A percentile compares a stretch with the other conserved stretches of the same genome.
Evolutionary conservation across 2,797 vertebrate genomes (phyloP).

Genomic region (Gallinago nigripennis): DNA sequence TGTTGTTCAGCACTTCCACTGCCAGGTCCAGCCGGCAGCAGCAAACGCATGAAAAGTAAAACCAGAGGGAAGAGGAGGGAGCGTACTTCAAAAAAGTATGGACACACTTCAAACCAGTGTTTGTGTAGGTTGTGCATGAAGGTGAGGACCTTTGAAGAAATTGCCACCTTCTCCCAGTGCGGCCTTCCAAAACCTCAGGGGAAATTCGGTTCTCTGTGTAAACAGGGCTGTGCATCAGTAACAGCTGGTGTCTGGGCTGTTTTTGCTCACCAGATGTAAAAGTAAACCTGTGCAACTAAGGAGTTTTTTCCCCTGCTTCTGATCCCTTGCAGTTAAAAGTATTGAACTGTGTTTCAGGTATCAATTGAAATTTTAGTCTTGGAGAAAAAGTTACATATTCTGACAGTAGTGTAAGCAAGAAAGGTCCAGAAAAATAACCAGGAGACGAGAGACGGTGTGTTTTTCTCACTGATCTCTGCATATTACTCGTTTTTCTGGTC

Average conservation of each 20-base stretch:
- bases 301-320: neutral
- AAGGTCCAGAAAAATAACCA: neutral
- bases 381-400: neutral
- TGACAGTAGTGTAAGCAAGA: neutral
- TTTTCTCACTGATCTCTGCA: neutral
- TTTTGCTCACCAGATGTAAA: neutral
- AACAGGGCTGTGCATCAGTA: neutral
- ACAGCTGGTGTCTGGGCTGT: neutral
- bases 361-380: neutral
- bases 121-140: neutral
- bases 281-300: neutral
- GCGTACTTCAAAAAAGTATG: rapidly evolving
- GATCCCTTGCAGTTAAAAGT: neutral
- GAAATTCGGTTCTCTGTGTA: neutral
- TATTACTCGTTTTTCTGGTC: neutral
- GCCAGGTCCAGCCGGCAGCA: neutral
- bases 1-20: conserved; percentile 37
- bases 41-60: neutral
- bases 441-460: rapidly evolving
- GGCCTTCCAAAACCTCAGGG: neutral
- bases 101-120: neutral
- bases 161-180: neutral
- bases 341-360: neutral
- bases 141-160: neutral
- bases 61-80: neutral